A percentile compares a stretch with the other conserved stretches of the same genome.
Evolutionary conservation across 2,888 invertebrate genomes (phyloP).

Genomic region (Bimastos eiseni): DNA sequence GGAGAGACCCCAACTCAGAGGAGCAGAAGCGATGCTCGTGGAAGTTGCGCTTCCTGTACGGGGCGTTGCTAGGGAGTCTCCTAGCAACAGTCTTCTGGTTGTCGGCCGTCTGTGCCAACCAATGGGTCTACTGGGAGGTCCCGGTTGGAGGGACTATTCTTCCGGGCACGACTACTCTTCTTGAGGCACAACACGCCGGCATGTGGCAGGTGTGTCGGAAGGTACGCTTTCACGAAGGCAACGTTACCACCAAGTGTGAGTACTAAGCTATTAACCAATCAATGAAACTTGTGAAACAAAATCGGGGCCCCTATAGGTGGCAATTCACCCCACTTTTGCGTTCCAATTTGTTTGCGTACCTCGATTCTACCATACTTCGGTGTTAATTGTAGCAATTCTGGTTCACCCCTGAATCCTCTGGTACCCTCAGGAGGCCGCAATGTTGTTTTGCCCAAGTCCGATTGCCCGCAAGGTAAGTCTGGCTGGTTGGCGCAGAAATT

Average conservation of each 20-base stretch:
- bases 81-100: neutral
- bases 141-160: neutral
- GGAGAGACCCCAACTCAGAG: neutral
- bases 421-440: no score
- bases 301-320: no score
- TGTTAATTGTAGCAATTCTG: no score
- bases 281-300: no score
- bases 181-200: conserved; percentile 1
- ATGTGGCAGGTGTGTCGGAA: conserved; percentile 10
- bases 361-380: no score
- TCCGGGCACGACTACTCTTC: neutral
- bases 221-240: neutral
- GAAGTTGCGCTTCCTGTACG: conserved; percentile 15
- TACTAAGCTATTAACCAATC: neutral
- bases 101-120: conserved; percentile 1
- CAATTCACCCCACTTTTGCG: no score
- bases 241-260: neutral
- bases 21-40: neutral
- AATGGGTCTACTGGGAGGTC: conserved; percentile 19
- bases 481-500: no score
- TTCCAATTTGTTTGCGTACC: no score
- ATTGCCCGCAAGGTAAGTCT: no score
- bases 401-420: no score
- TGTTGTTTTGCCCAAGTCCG: no score
- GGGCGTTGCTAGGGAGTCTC: neutral